phyloP scores from a whole-genome alignment of 2,797 vertebrate species.

The Atherinosoma microstoma region DNA sequence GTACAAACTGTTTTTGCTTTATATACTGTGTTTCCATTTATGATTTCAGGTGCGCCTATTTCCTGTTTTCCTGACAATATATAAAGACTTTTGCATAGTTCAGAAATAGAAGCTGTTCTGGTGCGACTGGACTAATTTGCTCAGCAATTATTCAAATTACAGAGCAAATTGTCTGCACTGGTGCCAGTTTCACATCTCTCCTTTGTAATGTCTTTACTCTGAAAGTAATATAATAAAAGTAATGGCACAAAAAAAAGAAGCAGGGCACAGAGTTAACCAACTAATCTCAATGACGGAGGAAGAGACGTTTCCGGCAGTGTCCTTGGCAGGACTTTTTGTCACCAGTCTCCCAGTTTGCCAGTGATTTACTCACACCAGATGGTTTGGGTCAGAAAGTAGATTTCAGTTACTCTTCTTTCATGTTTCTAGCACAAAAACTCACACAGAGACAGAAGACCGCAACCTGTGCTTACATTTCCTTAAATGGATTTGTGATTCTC shows the following conservation, averaged over 20 bases:
- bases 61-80: not conserved
- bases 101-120: not conserved
- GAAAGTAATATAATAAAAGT: slow-evolving; percentile 22
- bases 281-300: slow-evolving; percentile 24
- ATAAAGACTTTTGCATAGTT: not conserved
- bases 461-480: slow-evolving; percentile 6
- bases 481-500: slow-evolving; percentile 7
- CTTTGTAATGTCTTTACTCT: slow-evolving; percentile 43
- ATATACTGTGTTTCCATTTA: too few species aligned
- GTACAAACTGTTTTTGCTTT: not conserved
- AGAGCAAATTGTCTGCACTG: slow-evolving; percentile 13
- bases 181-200: slow-evolving; percentile 39
- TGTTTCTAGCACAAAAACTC: slow-evolving; percentile 4
- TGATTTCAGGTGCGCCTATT: not conserved
- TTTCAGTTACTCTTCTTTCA: slow-evolving; percentile 16
- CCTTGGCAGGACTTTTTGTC: slow-evolving; percentile 6
- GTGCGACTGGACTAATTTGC: slow-evolving; percentile 31
- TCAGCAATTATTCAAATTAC: slow-evolving; percentile 50
- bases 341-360: slow-evolving; percentile 7
- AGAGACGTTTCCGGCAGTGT: not conserved
- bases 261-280: slow-evolving; percentile 27
- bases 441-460: not conserved
- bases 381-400: slow-evolving; percentile 32
- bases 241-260: slow-evolving; percentile 25
- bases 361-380: slow-evolving; percentile 46